phyloP scores from a whole-genome alignment of 2,888 invertebrate species.

The Autographa pulchrina region DNA sequence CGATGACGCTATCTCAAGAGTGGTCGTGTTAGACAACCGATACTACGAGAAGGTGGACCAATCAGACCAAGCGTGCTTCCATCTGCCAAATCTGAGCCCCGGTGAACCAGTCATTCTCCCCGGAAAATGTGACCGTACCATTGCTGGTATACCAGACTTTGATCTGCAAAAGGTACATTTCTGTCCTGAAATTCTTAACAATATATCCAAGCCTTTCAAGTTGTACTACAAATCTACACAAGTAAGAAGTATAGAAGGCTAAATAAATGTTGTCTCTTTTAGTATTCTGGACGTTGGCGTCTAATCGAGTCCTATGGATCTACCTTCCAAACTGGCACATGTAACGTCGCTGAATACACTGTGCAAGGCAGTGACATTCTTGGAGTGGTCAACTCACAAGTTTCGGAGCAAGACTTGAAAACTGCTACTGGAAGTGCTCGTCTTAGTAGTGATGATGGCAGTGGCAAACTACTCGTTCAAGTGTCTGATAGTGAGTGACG shows the following conservation, averaged over 20 bases:
- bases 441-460: constrained; percentile 76
- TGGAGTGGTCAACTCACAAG: constrained; percentile 70
- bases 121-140: constrained; percentile 73
- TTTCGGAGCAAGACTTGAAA: constrained; percentile 79
- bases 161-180: constrained; percentile 35
- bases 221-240: not conserved
- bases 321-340: constrained; percentile 89
- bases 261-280: constrained; percentile 15
- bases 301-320: constrained; percentile 90
- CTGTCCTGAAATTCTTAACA: not conserved
- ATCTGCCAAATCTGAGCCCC: constrained; percentile 67
- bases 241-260: not conserved
- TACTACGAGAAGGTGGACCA: constrained; percentile 72
- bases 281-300: constrained; percentile 87
- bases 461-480: constrained; percentile 87
- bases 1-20: constrained; percentile 61
- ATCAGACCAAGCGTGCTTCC: constrained; percentile 73
- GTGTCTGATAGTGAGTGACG: constrained; percentile 71
- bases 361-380: constrained; percentile 65
- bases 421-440: constrained; percentile 86
- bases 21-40: constrained; percentile 66
- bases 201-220: not conserved
- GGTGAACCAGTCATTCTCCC: constrained; percentile 68
- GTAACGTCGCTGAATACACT: constrained; percentile 89
- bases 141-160: constrained; percentile 70